phyloP scores from a whole-genome alignment of 2,888 invertebrate genomes.

The Cosmorhoe ocellata region DNA sequence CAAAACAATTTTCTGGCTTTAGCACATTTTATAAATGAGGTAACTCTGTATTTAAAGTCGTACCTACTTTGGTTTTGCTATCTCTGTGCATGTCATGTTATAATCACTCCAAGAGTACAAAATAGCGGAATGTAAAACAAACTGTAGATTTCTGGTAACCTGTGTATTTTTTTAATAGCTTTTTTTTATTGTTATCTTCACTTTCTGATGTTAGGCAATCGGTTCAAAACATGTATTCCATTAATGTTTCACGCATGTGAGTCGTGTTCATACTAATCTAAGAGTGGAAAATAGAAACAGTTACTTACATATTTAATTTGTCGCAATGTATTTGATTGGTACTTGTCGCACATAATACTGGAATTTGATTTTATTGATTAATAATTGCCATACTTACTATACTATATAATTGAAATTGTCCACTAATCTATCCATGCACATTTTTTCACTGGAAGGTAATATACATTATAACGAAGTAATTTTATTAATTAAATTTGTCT shows the following conservation, averaged over 20 bases:
- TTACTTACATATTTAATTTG: too few species aligned
- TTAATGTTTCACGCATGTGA: background rate
- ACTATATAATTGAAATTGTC: background rate
- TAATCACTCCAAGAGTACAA: background rate
- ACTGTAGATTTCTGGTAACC: conserved; percentile 3
- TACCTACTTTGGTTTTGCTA: too few species aligned
- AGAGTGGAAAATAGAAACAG: conserved; percentile 5
- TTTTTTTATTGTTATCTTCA: too few species aligned
- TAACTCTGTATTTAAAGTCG: too few species aligned
- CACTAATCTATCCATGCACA: too few species aligned
- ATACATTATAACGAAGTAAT: too few species aligned
- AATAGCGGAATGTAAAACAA: background rate
- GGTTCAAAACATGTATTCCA: conserved; percentile 14
- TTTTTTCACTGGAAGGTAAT: too few species aligned
- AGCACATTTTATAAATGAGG: too few species aligned
- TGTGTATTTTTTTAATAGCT: background rate
- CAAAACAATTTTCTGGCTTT: too few species aligned
- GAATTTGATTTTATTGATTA: conserved; percentile 1
- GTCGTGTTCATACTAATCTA: conserved; percentile 5
- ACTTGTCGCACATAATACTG: background rate
- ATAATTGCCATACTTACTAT: background rate
- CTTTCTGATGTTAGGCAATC: background rate
- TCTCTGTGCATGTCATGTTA: too few species aligned
- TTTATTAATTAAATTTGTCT: too few species aligned
- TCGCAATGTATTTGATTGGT: background rate